phyloP scores from a whole-genome alignment of 2,113 vertebrate genomes.

The Leptobrachium ailaonicum region DNA sequence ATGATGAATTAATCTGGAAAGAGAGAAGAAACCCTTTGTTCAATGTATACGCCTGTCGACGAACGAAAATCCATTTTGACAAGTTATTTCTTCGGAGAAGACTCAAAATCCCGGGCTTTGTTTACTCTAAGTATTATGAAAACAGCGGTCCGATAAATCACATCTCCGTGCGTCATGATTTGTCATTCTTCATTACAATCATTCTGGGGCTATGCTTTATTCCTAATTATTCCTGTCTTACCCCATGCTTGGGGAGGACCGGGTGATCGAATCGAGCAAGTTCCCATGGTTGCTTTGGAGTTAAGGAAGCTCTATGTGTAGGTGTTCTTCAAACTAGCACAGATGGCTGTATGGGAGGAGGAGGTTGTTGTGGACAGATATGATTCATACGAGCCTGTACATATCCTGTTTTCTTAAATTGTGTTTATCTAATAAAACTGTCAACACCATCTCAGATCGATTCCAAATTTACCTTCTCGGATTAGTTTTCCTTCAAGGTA shows the following conservation, averaged over 20 bases:
- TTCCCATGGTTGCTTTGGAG: neutral
- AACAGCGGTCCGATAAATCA: slow-evolving; percentile 7
- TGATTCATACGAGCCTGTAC: slow-evolving; percentile 18
- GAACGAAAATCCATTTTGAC: slow-evolving; percentile 9
- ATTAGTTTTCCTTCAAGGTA: no score
- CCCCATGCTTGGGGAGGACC: neutral
- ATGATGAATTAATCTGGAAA: slow-evolving; percentile 19
- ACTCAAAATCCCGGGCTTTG: neutral
- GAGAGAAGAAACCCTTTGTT: neutral
- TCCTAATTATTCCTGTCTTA: neutral
- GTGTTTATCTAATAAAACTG: neutral
- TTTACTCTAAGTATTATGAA: slow-evolving; percentile 23
- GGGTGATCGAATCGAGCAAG: neutral
- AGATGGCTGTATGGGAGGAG: slow-evolving; percentile 40
- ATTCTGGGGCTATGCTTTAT: neutral
- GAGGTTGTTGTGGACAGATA: slow-evolving; percentile 11
- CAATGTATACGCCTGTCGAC: neutral
- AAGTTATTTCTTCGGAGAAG: neutral
- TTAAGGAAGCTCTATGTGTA: slow-evolving; percentile 15
- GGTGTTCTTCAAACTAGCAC: slow-evolving; percentile 27
- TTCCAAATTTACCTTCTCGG: neutral
- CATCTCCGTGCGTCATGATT: slow-evolving; percentile 1
- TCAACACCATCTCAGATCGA: slow-evolving; percentile 12
- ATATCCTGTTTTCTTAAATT: neutral
- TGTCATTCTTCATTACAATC: neutral